Evolutionary conservation across 1,140 invertebrate genomes (phyloP).

Genomic region (Drosophila takahashii): DNA sequence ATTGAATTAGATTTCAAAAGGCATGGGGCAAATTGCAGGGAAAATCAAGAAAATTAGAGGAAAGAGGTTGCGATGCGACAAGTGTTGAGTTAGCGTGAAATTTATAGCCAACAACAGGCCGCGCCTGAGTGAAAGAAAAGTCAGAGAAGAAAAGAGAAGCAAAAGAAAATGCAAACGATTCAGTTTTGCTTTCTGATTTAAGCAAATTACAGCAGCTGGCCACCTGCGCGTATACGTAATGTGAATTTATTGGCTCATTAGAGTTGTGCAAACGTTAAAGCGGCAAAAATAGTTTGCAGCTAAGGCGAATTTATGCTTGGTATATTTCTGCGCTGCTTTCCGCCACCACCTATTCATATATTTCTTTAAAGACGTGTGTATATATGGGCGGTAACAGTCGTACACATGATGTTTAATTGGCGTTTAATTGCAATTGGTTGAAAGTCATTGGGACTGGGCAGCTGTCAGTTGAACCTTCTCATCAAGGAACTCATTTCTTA

Average conservation of each 20-base stretch:
- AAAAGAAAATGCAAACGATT: constrained; percentile 28
- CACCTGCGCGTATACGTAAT: constrained; percentile 83
- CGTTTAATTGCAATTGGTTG: constrained; percentile 59
- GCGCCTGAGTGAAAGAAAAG: constrained; percentile 35
- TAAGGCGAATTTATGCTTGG: constrained; percentile 34
- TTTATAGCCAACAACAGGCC: constrained; percentile 52
- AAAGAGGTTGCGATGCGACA: constrained; percentile 49
- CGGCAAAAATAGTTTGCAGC: constrained; percentile 51
- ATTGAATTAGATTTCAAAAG: constrained; percentile 31
- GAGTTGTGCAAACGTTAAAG: constrained; percentile 59
- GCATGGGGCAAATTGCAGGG: constrained; percentile 7
- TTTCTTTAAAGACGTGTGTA: constrained; percentile 2
- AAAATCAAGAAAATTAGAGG: constrained; percentile 13
- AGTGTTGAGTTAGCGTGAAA: constrained; percentile 77
- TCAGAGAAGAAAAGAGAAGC: constrained; percentile 11
- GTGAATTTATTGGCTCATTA: constrained; percentile 79
- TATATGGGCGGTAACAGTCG: background rate
- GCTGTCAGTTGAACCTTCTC: constrained; percentile 33
- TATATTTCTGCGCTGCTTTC: constrained; percentile 6
- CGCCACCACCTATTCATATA: constrained; percentile 8
- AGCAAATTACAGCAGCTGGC: constrained; percentile 68
- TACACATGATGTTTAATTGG: constrained; percentile 58
- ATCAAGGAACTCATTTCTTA: constrained; percentile 16
- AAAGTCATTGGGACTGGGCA: constrained; percentile 13
- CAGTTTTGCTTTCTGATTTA: constrained; percentile 66